Evolutionary conservation across 2,888 invertebrate genomes (phyloP), one percentile per base, ranked within the genome.

Genomic region (Thumatha senex): DNA sequence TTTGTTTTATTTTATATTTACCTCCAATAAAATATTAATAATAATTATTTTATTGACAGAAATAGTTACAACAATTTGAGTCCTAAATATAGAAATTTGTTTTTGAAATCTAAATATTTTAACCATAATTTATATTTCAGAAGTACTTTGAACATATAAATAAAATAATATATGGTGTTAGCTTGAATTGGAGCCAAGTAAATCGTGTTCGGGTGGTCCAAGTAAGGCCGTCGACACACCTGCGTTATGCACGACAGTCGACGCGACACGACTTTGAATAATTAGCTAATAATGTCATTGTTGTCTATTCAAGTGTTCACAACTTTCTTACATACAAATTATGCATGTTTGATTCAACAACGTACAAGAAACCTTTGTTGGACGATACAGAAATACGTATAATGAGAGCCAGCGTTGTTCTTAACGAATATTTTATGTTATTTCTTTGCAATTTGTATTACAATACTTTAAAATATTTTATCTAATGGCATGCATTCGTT

Each of bases 151-250:
- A 36, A 56, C 52, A 49, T 58, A 61, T 64, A 24, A 67, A 74
- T 77, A 70, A 75, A 78, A 77, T 72, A 75, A 73, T 78, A 73
- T 78, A 77, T 74, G 68, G 61, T 61, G 64, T 60, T n/a, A n/a
- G n/a, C n/a, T 59, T 46, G 50, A 54, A 70, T 58, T 63, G 50
- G 59, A 52, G 56, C 51, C 51, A 33, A 42, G 54, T 54, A 54
- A 41, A 54, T 39, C 51, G 56, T 66, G 56, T 69, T 69, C 64
- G 70, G 69, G 72, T 69, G 72, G 70, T 71, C 72, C 58, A 40
- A 24, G 41, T 57, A 57, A 63, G 56, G 67, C 49, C 54, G 55
- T 47, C 54, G 58, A 43, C 70, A 69, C 58, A 58, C 57, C 33
- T 13, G 39, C 60, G 53, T 54, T 58, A 61, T 52, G 53, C 53